Evolutionary conservation across 2,888 invertebrate genomes (phyloP), one percentile per base, ranked within the genome.

Genomic region (Andricus curvator): DNA sequence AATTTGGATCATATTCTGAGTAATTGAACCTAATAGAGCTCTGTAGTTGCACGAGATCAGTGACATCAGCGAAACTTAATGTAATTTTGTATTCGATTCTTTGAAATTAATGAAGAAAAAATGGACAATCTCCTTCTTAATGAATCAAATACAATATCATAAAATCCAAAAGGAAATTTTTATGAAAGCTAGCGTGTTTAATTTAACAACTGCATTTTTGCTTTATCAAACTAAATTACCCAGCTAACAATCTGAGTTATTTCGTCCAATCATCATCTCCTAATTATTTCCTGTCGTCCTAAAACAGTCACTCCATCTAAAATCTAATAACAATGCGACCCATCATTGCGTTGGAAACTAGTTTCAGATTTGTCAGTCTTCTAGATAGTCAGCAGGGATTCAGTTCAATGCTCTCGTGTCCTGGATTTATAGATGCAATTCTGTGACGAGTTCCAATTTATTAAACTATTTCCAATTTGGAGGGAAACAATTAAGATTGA

Each of bases 401-500:
- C 25, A 62, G 62, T 62, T 62, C 62, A 62, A 62, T 62, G 62
- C 62, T 62, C 62, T 62, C 62, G 25, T 25, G 62, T 25, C 62
- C 62, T 62, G 62, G 25, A 62, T 62, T 62, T 56, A 4, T 62
- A 62, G 25, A 62, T 62, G 13, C 62, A 62, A 62, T 62, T 9
- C 25, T 62, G 15, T 62, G 62, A 62, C 62, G 62, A 25, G 25
- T 62, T 62, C 62, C 25, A 62, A 25, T 62, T 25, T 62, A 25
- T 62, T 29, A 15, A 25, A 15, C 15, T 62, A 62, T 62, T 62
- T 62, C 25, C 25, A 62, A 25, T 62, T 62, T 15, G 15, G 5
- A 25, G 25, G 15, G 15, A 62, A 15, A 22, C n/a, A 62, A 25
- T 62, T 62, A 17, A 62, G 25, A 22, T 62, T 15, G 13, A 25